Conservation (phyloP, 1,140 invertebrate genomes). For the Drosophila biarmipes region DNA sequence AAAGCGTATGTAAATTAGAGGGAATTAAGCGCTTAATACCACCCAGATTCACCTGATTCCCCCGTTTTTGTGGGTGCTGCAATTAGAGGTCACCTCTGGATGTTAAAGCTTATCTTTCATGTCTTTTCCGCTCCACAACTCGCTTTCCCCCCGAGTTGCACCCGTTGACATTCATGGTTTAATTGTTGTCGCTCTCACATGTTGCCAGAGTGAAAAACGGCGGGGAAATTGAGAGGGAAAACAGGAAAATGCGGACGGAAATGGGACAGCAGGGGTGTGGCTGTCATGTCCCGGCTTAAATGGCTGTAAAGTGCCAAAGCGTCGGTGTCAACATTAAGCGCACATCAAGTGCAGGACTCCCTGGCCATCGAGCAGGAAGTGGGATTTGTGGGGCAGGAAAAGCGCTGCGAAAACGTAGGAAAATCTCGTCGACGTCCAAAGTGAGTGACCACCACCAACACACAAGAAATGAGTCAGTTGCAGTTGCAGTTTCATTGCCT, state of each 20-base stretch:
- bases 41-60: not conserved
- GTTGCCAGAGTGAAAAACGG: conserved; percentile 14
- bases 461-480: conserved; percentile 34
- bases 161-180: conserved; percentile 36
- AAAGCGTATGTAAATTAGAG: conserved; percentile 11
- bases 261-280: conserved; percentile 36
- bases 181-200: conserved; percentile 47
- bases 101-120: conserved; percentile 2
- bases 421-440: conserved; percentile 39
- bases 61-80: conserved; percentile 13
- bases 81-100: conserved; percentile 15
- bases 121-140: conserved; percentile 2
- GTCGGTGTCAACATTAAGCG: conserved; percentile 68
- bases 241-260: conserved; percentile 21
- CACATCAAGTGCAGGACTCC: conserved; percentile 64
- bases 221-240: not conserved
- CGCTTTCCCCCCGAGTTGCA: not conserved
- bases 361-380: conserved; percentile 35
- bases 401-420: not conserved
- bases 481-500: conserved; percentile 46
- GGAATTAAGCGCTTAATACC: not conserved
- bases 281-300: conserved; percentile 44
- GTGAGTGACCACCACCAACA: conserved; percentile 37
- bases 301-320: conserved; percentile 59
- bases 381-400: conserved; percentile 4